Percentiles rank a stretch among this genome's conserved stretches.
phyloP scores from a whole-genome alignment of 2,113 vertebrate species.

The Corythaixoides concolor region DNA sequence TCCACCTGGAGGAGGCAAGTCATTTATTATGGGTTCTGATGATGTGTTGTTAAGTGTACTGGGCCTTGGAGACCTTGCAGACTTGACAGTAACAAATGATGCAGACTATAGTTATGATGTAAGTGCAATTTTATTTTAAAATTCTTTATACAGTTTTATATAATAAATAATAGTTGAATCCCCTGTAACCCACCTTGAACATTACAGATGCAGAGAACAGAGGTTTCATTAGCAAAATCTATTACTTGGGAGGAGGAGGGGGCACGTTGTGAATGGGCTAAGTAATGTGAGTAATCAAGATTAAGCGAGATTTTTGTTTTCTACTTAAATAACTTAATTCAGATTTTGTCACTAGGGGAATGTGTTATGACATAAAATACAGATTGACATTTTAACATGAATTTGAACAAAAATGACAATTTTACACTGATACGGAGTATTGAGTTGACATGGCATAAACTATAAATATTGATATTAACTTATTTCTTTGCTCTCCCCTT shows the following conservation, averaged over 20 bases:
- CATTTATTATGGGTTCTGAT: slow-evolving; percentile 96
- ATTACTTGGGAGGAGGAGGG: not conserved
- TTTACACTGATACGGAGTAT: not conserved
- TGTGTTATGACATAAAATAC: not conserved
- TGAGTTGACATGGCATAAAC: not conserved
- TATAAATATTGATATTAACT: not conserved
- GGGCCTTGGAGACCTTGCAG: slow-evolving; percentile 96
- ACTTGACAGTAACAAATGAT: slow-evolving; percentile 98
- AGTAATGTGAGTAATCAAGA: not conserved
- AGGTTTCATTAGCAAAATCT: not conserved
- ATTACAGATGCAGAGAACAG: not conserved
- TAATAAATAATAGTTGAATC: slow-evolving; percentile 51
- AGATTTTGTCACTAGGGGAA: not conserved
- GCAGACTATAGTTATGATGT: slow-evolving; percentile 98
- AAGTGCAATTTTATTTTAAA: slow-evolving; percentile 81
- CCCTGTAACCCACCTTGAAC: not conserved
- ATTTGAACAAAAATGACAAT: not conserved
- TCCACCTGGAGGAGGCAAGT: slow-evolving; percentile 91
- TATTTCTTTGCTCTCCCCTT: not conserved
- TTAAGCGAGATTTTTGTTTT: not conserved
- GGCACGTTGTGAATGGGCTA: not conserved
- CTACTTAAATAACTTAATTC: not conserved
- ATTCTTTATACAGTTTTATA: slow-evolving; percentile 56
- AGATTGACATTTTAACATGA: not conserved
- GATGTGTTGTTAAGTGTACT: slow-evolving; percentile 95